Conservation (phyloP, 2,888 invertebrate species). For the Sphaerophoria rueppellii region DNA sequence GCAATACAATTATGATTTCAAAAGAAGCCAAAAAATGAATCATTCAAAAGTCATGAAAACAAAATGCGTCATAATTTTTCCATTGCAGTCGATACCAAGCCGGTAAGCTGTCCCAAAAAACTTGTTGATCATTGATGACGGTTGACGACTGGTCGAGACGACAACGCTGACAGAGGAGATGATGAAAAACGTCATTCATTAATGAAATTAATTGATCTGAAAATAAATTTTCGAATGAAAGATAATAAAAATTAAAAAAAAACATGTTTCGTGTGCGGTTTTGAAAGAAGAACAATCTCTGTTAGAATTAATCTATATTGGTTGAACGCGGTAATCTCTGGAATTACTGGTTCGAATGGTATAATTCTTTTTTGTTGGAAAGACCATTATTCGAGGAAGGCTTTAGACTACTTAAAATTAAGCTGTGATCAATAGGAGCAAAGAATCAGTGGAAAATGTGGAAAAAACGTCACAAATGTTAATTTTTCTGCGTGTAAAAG, state of each 20-base stretch:
- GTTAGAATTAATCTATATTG: too few relatives aligned
- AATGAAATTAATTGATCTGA: neutral
- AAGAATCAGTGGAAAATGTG: too few relatives aligned
- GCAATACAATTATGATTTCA: neutral
- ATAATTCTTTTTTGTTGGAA: too few relatives aligned
- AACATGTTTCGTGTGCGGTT: neutral
- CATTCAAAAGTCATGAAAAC: slow-evolving; percentile 5
- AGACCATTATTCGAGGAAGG: too few relatives aligned
- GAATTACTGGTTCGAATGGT: too few relatives aligned
- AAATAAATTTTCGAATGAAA: neutral
- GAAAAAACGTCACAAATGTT: too few relatives aligned
- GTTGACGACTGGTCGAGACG: too few relatives aligned
- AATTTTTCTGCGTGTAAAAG: too few relatives aligned
- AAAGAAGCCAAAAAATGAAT: slow-evolving; percentile 2
- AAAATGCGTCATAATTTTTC: slow-evolving; percentile 15
- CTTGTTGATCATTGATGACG: neutral
- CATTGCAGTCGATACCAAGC: neutral
- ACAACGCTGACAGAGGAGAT: too few relatives aligned
- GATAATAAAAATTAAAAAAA: neutral
- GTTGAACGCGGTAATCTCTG: neutral
- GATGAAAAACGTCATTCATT: neutral
- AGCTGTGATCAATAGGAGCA: too few relatives aligned
- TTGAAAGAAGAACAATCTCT: neutral
- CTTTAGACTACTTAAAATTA: too few relatives aligned
- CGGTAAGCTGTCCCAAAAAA: neutral